A percentile compares a stretch with the other conserved stretches of the same genome.
These are phyloP conservation scores for Mimas tiliae DNA, from an alignment of 2,888 invertebrate genomes.

Conservation along the genomic window DNA sequence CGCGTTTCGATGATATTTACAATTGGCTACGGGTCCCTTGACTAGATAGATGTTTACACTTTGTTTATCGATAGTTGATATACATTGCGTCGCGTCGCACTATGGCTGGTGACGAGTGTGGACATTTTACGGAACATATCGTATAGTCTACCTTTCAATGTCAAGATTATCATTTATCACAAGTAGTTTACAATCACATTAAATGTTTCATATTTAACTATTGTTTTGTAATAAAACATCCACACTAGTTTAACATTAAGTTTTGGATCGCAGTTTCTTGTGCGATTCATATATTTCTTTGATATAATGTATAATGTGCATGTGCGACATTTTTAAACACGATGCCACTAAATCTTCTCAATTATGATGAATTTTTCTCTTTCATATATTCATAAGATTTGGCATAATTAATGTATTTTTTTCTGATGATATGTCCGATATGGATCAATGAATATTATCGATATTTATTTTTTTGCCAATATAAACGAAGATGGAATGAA, in stretches of 20 bases:
- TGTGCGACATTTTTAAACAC: conserved; percentile 4
- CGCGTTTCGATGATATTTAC: conserved; percentile 56
- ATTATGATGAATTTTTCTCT: not conserved
- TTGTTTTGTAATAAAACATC: conserved; percentile 21
- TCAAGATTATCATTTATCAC: conserved; percentile 4
- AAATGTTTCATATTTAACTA: not conserved
- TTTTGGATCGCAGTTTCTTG: conserved; percentile 1
- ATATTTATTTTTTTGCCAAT: conserved; percentile 9
- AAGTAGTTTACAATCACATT: conserved; percentile 6
- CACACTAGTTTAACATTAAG: conserved; percentile 15
- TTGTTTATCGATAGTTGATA: conserved; percentile 31
- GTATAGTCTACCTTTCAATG: conserved; percentile 10
- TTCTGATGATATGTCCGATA: conserved; percentile 1
- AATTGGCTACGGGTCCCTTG: conserved; percentile 54
- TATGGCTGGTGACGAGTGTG: conserved; percentile 6
- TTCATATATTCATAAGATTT: not conserved
- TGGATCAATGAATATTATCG: conserved; percentile 3
- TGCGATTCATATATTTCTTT: conserved; percentile 4
- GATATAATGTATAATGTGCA: not conserved
- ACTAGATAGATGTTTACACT: conserved; percentile 62
- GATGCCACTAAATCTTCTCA: conserved; percentile 20
- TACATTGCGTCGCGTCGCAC: conserved; percentile 18
- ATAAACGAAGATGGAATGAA: not conserved
- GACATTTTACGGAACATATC: conserved; percentile 8
- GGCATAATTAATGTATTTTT: not conserved